These are phyloP conservation scores for Micronycteris hirsuta DNA, from an alignment of 2,113 vertebrate genomes.

Conservation along the genomic window DNA sequence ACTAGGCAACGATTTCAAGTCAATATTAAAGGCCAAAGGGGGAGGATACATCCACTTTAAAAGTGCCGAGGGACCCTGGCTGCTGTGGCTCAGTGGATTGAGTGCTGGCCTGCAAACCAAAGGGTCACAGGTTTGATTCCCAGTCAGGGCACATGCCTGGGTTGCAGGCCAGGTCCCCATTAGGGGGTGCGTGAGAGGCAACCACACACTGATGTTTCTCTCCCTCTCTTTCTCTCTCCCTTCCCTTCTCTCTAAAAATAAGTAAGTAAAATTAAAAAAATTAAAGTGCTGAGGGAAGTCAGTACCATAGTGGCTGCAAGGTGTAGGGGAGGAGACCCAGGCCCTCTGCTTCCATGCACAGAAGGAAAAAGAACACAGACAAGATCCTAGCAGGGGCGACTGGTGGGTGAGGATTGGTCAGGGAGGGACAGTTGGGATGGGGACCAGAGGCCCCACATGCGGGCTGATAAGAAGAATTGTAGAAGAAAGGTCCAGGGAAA, in stretches of 20 bases:
- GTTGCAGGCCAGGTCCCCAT: no score
- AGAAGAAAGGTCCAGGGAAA: neutral
- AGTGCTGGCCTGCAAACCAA: no score
- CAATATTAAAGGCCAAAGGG: neutral
- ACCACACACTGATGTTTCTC: no score
- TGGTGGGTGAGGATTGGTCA: neutral
- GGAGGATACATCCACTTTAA: neutral
- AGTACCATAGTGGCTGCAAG: accelerated
- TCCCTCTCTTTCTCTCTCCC: no score
- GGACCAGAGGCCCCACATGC: neutral
- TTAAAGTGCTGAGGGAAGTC: neutral
- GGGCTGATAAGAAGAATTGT: neutral
- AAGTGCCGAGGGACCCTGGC: neutral
- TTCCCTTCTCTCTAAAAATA: no score
- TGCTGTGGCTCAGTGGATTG: no score
- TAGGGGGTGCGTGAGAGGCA: no score
- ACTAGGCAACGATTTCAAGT: neutral
- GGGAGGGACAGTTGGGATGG: neutral
- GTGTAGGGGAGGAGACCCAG: neutral
- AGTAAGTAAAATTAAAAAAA: no score
- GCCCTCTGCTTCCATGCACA: neutral
- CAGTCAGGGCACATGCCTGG: no score
- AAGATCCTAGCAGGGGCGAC: no score
- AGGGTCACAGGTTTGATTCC: no score
- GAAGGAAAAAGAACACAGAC: neutral